Percentiles rank a stretch among this genome's conserved stretches.
phyloP scores from a whole-genome alignment of 2,113 vertebrate genomes.

The Micromys minutus region DNA sequence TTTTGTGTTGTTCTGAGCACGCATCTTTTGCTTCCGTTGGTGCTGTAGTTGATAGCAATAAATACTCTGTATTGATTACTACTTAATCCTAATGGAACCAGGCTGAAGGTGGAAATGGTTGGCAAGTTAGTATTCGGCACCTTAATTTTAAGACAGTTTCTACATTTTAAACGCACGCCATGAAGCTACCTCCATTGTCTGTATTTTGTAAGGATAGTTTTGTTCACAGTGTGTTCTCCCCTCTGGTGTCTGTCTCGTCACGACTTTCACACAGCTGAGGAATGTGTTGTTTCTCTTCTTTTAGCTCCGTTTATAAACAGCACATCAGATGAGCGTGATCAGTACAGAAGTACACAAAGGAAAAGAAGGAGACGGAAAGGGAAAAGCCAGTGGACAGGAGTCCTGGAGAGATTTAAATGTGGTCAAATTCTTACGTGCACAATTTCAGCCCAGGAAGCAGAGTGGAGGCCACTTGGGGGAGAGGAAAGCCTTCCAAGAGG shows the following conservation, averaged over 20 bases:
- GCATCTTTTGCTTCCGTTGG: constrained; percentile 59
- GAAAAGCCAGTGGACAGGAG: neutral
- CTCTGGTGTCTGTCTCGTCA: constrained; percentile 20
- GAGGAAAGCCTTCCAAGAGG: neutral
- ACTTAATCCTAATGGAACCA: constrained; percentile 84
- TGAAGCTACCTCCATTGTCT: constrained; percentile 63
- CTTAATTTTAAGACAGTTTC: constrained; percentile 86
- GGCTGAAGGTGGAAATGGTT: constrained; percentile 70
- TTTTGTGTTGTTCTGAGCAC: constrained; percentile 62
- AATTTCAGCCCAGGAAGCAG: constrained; percentile 69
- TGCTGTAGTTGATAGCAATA: constrained; percentile 77
- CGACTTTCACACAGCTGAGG: constrained; percentile 67
- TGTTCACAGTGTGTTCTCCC: constrained; percentile 56
- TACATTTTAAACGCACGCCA: constrained; percentile 81
- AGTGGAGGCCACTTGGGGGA: constrained; percentile 21
- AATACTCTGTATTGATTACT: constrained; percentile 85
- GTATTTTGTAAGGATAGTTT: constrained; percentile 71
- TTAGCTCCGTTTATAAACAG: constrained; percentile 55
- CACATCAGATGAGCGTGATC: constrained; percentile 57
- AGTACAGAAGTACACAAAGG: constrained; percentile 8
- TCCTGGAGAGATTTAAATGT: constrained; percentile 64
- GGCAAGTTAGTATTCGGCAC: constrained; percentile 78
- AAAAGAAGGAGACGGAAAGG: too few relatives aligned
- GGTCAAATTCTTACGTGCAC: constrained; percentile 45
- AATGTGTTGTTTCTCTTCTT: constrained; percentile 68